Base-by-base conservation (phyloP, 2,888 invertebrate genomes). In the Zhengitettix transpicula region DNA sequence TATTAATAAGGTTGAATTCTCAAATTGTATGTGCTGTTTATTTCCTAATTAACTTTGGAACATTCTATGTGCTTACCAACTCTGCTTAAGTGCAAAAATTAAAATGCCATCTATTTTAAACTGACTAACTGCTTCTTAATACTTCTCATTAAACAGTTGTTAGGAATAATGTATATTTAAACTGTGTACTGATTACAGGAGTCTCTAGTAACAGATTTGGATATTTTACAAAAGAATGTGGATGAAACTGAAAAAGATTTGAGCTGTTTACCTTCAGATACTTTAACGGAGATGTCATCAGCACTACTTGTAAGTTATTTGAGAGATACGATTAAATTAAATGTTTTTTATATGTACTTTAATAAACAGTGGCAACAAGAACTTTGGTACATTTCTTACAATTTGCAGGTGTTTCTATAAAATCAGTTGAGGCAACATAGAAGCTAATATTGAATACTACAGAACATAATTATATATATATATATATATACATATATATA, bases 221-320 rank as follows among this genome's bases (percentile, higher is more conserved):
- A 83, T 72, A 79, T 79, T 69, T 78, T 89, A 67, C 82, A 84
- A 67, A 78, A 79, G 71, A 82, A 83, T 68, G 78, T 88, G 66
- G 78, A 78, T 67, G 77, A 77, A 66, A 81, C 85, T 64, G 87
- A 88, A 76, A 78, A 77, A 64, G 79, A 79, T 66, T 80, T 87
- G 66, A 77, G 79, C 60, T 79, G 81, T 69, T 77, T 89, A 66
- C 87, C 89, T 16, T 78, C 79, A 65, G 82, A 82, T 70, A 86
- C 81, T 71, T 80, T 87, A 67, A 81, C 82, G 65, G 78, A 81
- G 59, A 87, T 89, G 84, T 79, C 85, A 65, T 74, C 78, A 57
- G 83, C 84, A 66, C 77, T 89, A 53, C 79, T 78, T 83, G 89
- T 89, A 76, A 85, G 81, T 76, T 63, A 40, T 17, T 11, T 15